Conservation (phyloP, 2,113 vertebrate genomes). For the Albula glossodonta region DNA sequence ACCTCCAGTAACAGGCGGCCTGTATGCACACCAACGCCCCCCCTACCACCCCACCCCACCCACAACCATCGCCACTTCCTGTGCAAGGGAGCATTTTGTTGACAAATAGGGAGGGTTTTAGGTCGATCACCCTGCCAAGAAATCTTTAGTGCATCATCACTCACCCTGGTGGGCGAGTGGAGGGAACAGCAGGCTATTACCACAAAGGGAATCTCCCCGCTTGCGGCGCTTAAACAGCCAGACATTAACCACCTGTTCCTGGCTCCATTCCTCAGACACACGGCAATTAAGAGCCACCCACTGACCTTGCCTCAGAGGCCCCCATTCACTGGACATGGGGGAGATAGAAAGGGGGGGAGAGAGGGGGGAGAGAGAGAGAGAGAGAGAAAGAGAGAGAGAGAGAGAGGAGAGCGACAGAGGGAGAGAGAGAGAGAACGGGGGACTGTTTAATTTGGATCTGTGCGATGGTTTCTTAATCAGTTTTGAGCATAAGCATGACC, state of each 20-base stretch:
- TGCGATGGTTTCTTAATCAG: conserved; percentile 1
- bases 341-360: conserved; percentile 7
- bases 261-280: conserved; percentile 1
- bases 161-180: conserved; percentile 42
- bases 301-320: not conserved
- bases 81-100: conserved; percentile 25
- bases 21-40: not conserved
- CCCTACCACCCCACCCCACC: conserved; percentile 14
- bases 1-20: too few species aligned
- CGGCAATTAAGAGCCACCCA: conserved; percentile 34
- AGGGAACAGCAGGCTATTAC: conserved; percentile 51
- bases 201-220: conserved; percentile 40
- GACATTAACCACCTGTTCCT: conserved; percentile 58
- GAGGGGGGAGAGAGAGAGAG: conserved; percentile 6
- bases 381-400: not conserved
- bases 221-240: conserved; percentile 31
- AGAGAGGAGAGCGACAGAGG: conserved; percentile 10
- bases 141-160: conserved; percentile 59
- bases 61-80: not conserved
- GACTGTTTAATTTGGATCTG: not conserved
- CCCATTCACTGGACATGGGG: not conserved
- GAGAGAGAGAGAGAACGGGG: conserved; percentile 12
- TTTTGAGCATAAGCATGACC: not conserved
- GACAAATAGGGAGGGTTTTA: conserved; percentile 46
- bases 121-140: conserved; percentile 58